Evolutionary conservation across 1,140 invertebrate species (phyloP).

Genomic region (Holotrichia oblita): DNA sequence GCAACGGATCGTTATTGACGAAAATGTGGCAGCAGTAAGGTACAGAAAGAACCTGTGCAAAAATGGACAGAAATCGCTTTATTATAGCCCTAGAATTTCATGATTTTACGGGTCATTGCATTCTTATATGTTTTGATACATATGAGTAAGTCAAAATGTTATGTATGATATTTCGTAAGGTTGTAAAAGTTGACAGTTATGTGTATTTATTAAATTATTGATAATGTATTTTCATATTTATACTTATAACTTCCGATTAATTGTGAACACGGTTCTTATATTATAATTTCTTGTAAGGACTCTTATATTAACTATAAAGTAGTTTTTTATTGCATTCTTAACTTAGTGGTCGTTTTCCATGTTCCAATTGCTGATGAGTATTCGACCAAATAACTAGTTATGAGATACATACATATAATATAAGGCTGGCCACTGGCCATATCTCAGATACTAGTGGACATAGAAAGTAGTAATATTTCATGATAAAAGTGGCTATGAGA

Average conservation of each 20-base stretch:
- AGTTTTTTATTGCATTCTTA: too few species aligned
- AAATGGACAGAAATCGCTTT: not conserved
- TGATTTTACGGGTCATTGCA: not conserved
- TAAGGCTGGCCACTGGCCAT: too few species aligned
- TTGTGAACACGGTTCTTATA: too few species aligned
- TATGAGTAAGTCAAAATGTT: not conserved
- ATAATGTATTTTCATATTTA: not conserved
- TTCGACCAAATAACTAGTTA: too few species aligned
- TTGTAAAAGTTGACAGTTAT: not conserved
- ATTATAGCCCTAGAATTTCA: not conserved
- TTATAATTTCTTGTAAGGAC: too few species aligned
- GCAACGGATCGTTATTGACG: slow-evolving; percentile 3
- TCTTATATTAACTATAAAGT: too few species aligned
- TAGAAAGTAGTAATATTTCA: too few species aligned
- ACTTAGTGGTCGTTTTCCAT: too few species aligned
- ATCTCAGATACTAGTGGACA: too few species aligned
- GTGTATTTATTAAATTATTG: not conserved
- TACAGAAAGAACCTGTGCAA: not conserved
- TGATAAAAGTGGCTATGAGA: too few species aligned
- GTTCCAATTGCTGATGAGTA: too few species aligned
- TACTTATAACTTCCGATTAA: not conserved
- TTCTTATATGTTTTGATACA: not conserved
- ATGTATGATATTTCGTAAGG: not conserved
- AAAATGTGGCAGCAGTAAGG: slow-evolving; percentile 1
- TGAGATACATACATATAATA: too few species aligned